These are phyloP conservation scores for Microtus ochrogaster DNA, from an alignment of 2,113 vertebrate genomes.

Conservation along the genomic window DNA sequence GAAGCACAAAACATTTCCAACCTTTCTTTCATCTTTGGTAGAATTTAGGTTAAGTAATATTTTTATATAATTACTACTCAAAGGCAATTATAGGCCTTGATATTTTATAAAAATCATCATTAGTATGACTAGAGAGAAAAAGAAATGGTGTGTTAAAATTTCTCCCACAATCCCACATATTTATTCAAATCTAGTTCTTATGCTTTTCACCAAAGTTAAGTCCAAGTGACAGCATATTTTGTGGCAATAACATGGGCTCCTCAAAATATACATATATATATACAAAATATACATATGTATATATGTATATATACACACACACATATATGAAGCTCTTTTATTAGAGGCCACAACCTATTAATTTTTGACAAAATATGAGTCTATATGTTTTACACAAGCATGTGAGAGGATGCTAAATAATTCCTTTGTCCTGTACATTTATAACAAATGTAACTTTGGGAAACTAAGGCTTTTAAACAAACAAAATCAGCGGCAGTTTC, in stretches of 20 bases:
- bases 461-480: constrained; percentile 40
- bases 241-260: background rate
- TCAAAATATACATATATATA: background rate
- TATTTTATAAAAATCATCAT: background rate
- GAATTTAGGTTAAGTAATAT: background rate
- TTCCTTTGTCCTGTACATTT: background rate
- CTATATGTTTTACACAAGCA: background rate
- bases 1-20: background rate
- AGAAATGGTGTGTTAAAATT: background rate
- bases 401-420: background rate
- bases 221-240: background rate
- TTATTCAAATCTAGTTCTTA: background rate
- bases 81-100: background rate
- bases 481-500: background rate
- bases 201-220: background rate
- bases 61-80: background rate
- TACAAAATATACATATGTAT: too few relatives aligned
- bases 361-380: background rate
- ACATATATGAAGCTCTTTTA: background rate
- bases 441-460: background rate
- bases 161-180: background rate
- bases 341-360: background rate
- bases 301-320: too few relatives aligned
- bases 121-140: background rate
- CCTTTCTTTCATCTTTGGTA: background rate